phyloP scores from a whole-genome alignment of 2,113 vertebrate species.

The Rafetus swinhoei region DNA sequence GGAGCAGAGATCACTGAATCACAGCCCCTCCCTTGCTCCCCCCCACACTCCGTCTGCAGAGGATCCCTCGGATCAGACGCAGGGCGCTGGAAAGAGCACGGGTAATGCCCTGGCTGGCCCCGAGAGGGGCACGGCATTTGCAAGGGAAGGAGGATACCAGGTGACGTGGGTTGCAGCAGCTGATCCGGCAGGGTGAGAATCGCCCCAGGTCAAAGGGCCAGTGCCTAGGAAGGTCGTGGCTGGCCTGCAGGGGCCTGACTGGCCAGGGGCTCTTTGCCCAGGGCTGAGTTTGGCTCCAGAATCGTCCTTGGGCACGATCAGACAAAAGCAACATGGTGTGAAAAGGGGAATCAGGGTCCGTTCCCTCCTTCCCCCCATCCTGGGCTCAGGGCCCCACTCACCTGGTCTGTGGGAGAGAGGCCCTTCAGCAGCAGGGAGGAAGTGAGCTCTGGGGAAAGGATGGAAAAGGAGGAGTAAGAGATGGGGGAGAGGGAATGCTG shows the following conservation, averaged over 20 bases:
- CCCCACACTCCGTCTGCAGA: not conserved
- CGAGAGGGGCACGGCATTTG: not conserved
- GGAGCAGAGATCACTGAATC: not conserved
- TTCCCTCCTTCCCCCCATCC: not conserved
- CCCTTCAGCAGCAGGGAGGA: not conserved
- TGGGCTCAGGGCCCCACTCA: not conserved
- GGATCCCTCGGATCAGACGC: not conserved
- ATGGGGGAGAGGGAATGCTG: not conserved
- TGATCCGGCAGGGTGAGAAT: not conserved
- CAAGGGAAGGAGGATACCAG: not conserved
- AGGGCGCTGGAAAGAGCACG: not conserved
- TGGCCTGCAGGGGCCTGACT: not conserved
- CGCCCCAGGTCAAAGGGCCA: too few species aligned
- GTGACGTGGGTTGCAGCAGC: not conserved
- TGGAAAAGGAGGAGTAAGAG: not conserved
- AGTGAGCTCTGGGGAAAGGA: not conserved
- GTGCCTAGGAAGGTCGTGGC: too few species aligned
- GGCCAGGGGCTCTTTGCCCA: not conserved
- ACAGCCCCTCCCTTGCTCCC: not conserved
- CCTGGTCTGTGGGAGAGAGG: not conserved
- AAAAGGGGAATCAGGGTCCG: not conserved
- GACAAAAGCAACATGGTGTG: not conserved
- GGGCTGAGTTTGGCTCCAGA: not conserved
- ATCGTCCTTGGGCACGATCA: not conserved
- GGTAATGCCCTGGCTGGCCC: not conserved